A percentile compares a stretch with the other conserved stretches of the same genome.
Evolutionary conservation across 2,888 invertebrate species (phyloP).

Genomic region (Marasmarcha lunaedactyla): DNA sequence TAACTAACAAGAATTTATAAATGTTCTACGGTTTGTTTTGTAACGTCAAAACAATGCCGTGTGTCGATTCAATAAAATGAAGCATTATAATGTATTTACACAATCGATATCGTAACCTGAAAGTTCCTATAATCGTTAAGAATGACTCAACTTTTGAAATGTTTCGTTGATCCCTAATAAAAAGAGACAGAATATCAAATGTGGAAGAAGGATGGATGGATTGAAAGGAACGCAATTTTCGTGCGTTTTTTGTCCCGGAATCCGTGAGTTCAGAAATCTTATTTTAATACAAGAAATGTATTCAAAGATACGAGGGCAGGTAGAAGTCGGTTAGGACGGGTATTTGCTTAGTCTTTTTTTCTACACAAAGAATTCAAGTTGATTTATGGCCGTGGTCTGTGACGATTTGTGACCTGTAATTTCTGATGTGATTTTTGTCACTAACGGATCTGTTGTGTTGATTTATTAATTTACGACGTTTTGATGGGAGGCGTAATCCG

Average conservation of each 20-base stretch:
- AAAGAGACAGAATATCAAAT: constrained; percentile 27
- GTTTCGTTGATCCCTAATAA: constrained; percentile 39
- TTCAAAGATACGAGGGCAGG: constrained; percentile 65
- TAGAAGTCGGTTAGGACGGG: constrained; percentile 44
- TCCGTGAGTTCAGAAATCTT: constrained; percentile 61
- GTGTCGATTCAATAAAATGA: neutral
- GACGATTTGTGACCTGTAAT: constrained; percentile 69
- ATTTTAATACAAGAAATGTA: constrained; percentile 67
- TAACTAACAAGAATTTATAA: constrained; percentile 54
- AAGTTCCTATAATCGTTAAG: neutral
- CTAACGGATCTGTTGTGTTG: constrained; percentile 42
- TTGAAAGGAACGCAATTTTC: constrained; percentile 53
- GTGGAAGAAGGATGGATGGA: constrained; percentile 21
- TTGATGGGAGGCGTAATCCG: constrained; percentile 36
- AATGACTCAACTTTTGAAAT: constrained; percentile 20
- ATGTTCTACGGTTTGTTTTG: constrained; percentile 37
- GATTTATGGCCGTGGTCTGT: constrained; percentile 58
- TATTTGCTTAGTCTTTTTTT: constrained; percentile 65
- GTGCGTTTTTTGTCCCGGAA: constrained; percentile 60
- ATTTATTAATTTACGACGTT: constrained; percentile 55
- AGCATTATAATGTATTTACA: neutral
- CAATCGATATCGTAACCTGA: neutral
- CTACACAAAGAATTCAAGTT: constrained; percentile 34
- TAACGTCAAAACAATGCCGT: constrained; percentile 14
- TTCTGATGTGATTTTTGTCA: constrained; percentile 65